phyloP scores from a whole-genome alignment of 2,888 invertebrate genomes.

The Hermaeophaga mercurialis region DNA sequence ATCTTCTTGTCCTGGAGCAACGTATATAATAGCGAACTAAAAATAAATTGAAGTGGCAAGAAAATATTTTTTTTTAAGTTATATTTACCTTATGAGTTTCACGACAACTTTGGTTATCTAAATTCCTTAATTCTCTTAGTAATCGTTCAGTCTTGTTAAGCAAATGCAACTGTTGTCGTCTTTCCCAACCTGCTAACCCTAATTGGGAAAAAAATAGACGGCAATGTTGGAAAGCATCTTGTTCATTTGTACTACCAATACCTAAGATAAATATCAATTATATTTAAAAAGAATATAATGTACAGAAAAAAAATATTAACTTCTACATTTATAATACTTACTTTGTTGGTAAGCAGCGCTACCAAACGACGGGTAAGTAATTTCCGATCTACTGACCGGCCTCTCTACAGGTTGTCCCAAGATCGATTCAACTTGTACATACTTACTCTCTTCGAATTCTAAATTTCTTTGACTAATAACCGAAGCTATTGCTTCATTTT shows the following conservation, averaged over 20 bases:
- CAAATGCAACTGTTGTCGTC: conserved; percentile 82
- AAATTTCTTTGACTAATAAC: conserved; percentile 82
- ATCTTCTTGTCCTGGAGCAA: conserved; percentile 96
- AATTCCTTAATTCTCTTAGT: conserved; percentile 86
- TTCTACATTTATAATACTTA: conserved; percentile 18
- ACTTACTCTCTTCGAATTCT: conserved; percentile 72
- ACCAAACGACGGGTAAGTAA: conserved; percentile 33
- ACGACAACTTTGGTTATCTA: conserved; percentile 89
- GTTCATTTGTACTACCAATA: conserved; percentile 30
- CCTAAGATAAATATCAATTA: conserved; percentile 19
- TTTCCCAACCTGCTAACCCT: conserved; percentile 89
- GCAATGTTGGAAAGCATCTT: conserved; percentile 78
- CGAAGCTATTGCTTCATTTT: conserved; percentile 84
- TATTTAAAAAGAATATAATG: conserved; percentile 3
- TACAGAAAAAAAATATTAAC: neutral
- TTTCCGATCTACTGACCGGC: conserved; percentile 46
- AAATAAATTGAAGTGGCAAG: conserved; percentile 11
- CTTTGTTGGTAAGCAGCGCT: conserved; percentile 35
- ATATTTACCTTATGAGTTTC: conserved; percentile 81
- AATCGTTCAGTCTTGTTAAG: conserved; percentile 87
- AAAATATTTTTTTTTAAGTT: neutral
- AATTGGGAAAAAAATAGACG: conserved; percentile 89
- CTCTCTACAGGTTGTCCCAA: conserved; percentile 49
- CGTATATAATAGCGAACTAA: conserved; percentile 92
- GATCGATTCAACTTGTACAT: conserved; percentile 50